Conservation (phyloP, 2,888 invertebrate species). For the Lordiphosa fenestrarum region DNA sequence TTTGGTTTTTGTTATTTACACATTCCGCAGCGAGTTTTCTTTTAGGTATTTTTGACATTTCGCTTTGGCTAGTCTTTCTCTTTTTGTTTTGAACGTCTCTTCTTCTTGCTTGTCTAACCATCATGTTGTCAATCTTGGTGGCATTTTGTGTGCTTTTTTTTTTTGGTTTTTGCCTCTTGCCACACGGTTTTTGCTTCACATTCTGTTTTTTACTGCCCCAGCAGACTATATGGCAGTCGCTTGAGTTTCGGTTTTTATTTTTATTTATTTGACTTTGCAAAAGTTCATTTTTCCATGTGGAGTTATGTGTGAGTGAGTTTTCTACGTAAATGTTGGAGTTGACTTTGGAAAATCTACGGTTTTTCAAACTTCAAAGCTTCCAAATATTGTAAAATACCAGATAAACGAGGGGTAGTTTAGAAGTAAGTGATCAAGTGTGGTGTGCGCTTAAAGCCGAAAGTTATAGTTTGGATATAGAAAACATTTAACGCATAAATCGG, state of each 20-base stretch:
- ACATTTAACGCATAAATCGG: no score
- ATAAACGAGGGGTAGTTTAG: no score
- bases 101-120: constrained; percentile 72
- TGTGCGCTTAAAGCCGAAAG: no score
- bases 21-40: constrained; percentile 56
- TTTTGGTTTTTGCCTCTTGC: constrained; percentile 10
- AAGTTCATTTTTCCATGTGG: no score
- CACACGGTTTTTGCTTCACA: constrained; percentile 32
- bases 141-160: constrained; percentile 59
- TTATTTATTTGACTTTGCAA: not conserved
- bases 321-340: no score
- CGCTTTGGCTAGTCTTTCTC: constrained; percentile 68
- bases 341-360: no score
- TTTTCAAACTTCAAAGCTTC: no score
- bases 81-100: constrained; percentile 60
- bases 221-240: constrained; percentile 35
- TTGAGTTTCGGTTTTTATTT: constrained; percentile 29
- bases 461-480: no score
- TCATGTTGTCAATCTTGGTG: constrained; percentile 77
- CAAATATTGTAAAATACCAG: no score
- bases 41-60: constrained; percentile 76
- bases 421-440: no score
- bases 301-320: no score
- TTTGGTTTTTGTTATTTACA: constrained; percentile 75
- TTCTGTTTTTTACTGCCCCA: constrained; percentile 39